phyloP scores from a whole-genome alignment of 2,113 vertebrate species.

The Alouatta palliata region DNA sequence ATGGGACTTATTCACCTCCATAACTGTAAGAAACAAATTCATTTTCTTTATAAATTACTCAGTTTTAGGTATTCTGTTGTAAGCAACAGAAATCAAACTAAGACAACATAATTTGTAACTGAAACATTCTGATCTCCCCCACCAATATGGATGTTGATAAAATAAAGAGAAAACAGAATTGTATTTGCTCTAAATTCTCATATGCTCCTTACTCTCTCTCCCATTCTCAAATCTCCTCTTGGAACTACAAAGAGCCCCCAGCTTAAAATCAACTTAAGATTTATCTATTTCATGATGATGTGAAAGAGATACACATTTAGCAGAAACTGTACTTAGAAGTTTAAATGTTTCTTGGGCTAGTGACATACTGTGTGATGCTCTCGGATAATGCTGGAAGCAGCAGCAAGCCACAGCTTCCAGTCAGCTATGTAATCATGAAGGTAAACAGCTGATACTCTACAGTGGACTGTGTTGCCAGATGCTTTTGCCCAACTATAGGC shows the following conservation, averaged over 20 bases:
- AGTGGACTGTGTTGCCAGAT: background rate
- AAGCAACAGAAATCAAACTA: background rate
- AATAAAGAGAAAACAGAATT: slow-evolving; percentile 1
- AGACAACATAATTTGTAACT: background rate
- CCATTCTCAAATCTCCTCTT: background rate
- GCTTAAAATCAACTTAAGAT: background rate
- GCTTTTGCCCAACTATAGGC: background rate
- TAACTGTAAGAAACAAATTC: background rate
- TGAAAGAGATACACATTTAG: background rate
- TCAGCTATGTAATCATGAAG: background rate
- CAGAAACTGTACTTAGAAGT: background rate
- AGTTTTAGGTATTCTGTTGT: background rate
- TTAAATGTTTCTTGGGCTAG: background rate
- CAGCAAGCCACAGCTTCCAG: background rate
- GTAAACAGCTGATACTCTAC: background rate
- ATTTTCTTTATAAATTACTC: background rate
- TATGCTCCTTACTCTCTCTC: background rate
- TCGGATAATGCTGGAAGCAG: background rate
- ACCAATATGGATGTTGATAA: background rate
- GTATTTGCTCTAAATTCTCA: background rate
- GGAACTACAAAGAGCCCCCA: background rate
- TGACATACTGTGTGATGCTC: background rate
- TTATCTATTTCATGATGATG: background rate
- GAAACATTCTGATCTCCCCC: background rate
- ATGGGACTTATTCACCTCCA: background rate